These are phyloP conservation scores for Chelonus insularis DNA, from an alignment of 1,140 invertebrate genomes.

Conservation along the genomic window DNA sequence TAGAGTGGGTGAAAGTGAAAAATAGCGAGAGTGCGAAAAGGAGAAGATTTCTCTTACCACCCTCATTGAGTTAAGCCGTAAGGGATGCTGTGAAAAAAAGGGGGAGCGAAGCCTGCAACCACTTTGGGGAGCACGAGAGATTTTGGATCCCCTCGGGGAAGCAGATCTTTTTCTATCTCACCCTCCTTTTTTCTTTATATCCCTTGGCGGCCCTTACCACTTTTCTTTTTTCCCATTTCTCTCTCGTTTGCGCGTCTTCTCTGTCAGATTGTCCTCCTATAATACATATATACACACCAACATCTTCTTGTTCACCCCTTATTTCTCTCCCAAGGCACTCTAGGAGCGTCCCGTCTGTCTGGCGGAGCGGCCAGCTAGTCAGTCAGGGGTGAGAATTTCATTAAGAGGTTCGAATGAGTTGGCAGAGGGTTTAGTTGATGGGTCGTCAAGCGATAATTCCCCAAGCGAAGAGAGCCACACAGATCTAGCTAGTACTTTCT, in stretches of 20 bases:
- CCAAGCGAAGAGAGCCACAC: constrained; percentile 48
- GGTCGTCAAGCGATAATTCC: constrained; percentile 62
- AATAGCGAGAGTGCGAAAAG: constrained; percentile 19
- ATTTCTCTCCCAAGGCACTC: constrained; percentile 39
- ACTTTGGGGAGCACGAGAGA: constrained; percentile 59
- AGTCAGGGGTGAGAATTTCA: constrained; percentile 63
- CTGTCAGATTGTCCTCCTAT: not conserved
- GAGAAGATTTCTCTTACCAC: constrained; percentile 34
- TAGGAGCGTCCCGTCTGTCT: constrained; percentile 48
- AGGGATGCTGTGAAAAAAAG: constrained; percentile 59
- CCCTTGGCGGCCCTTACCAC: constrained; percentile 33
- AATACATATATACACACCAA: not conserved
- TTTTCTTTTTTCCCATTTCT: not conserved
- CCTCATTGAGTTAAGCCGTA: constrained; percentile 49
- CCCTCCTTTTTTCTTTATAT: constrained; percentile 27
- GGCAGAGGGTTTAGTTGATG: constrained; percentile 60
- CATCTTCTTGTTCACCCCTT: not conserved
- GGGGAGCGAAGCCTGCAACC: constrained; percentile 56
- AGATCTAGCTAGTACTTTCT: constrained; percentile 9
- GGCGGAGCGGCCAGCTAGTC: constrained; percentile 48
- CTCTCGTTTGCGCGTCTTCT: not conserved
- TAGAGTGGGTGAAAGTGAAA: constrained; percentile 34
- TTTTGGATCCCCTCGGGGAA: constrained; percentile 54
- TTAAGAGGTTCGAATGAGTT: constrained; percentile 63
- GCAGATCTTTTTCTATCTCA: constrained; percentile 34